Percentiles rank a stretch among this genome's conserved stretches.
phyloP scores from a whole-genome alignment of 2,113 vertebrate species.

The Albula glossodonta region DNA sequence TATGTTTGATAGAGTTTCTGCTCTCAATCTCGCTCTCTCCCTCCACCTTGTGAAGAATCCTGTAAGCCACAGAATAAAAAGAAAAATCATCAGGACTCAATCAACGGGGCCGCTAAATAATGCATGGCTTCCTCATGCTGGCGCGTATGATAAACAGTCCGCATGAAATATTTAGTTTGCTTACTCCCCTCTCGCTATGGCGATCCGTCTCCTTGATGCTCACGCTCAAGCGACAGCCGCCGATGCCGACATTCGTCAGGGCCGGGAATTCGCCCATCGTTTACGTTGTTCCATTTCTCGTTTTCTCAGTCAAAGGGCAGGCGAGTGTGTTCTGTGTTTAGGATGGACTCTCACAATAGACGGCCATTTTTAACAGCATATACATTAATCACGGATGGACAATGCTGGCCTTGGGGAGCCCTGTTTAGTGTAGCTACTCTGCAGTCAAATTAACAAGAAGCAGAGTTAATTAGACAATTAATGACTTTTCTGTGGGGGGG shows the following conservation, averaged over 20 bases:
- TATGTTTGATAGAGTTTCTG: conserved; percentile 35
- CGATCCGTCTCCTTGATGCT: background rate
- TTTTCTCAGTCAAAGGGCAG: background rate
- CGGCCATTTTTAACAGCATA: too few relatives aligned
- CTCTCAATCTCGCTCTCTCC: background rate
- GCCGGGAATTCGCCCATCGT: background rate
- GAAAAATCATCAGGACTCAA: conserved; percentile 43
- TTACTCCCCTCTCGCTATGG: conserved; percentile 5
- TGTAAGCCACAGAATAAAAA: conserved; percentile 33
- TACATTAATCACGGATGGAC: background rate
- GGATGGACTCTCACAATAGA: background rate
- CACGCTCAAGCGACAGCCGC: conserved; percentile 20
- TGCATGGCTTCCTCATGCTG: conserved; percentile 48
- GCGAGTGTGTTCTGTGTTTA: background rate
- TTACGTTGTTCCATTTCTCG: background rate
- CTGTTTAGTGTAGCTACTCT: background rate
- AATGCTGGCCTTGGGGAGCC: background rate
- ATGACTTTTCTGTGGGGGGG: too few relatives aligned
- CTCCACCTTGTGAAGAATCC: conserved; percentile 38
- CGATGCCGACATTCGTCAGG: conserved; percentile 11
- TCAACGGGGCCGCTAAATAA: conserved; percentile 46
- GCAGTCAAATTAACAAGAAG: background rate
- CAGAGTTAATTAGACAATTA: background rate
- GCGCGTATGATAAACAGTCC: conserved; percentile 45
- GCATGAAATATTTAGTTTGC: conserved; percentile 49